Percentiles rank a stretch among this genome's conserved stretches.
Evolutionary conservation across 2,797 vertebrate species (phyloP).

Genomic region (Columba guinea): DNA sequence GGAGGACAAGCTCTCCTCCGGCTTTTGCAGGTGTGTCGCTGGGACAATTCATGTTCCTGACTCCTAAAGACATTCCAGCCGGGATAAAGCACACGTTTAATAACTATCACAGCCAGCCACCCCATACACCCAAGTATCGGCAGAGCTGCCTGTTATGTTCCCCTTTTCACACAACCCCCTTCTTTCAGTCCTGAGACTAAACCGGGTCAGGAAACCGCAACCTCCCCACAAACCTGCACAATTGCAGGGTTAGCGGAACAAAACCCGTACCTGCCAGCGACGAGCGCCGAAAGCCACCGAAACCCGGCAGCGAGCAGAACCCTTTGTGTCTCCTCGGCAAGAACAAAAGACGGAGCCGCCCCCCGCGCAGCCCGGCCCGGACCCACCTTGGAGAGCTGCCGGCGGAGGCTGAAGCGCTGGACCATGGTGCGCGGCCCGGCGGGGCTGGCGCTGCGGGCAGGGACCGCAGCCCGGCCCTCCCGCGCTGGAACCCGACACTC

Average conservation of each 20-base stretch:
- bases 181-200: neutral
- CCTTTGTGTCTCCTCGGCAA: constrained; percentile 59
- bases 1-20: neutral
- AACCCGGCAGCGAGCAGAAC: neutral
- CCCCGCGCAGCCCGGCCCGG: neutral
- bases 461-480: neutral
- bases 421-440: constrained; percentile 83
- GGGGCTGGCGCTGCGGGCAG: neutral
- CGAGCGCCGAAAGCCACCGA: no score
- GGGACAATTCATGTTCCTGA: neutral
- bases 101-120: neutral
- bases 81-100: neutral
- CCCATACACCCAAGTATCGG: neutral
- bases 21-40: neutral
- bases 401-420: constrained; percentile 91
- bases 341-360: constrained; percentile 73
- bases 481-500: no score
- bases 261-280: neutral
- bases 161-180: neutral
- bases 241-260: neutral
- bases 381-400: constrained; percentile 96
- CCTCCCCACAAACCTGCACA: neutral
- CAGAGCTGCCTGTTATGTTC: neutral
- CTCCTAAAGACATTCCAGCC: neutral
- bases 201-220: neutral